These are phyloP conservation scores for Saccostrea glomerata DNA, from an alignment of 1,140 invertebrate species.

Conservation along the genomic window DNA sequence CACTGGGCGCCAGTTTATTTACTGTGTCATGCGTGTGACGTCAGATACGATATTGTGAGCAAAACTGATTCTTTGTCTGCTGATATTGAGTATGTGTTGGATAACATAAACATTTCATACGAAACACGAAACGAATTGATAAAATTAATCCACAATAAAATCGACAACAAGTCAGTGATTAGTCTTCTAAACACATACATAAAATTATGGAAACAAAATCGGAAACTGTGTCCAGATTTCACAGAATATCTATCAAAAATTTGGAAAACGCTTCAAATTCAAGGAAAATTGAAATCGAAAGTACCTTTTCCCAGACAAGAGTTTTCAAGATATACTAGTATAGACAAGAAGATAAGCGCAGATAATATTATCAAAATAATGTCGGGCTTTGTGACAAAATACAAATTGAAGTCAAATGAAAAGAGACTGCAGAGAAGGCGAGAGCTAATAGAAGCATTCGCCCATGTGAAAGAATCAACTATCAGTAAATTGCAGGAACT, in stretches of 20 bases:
- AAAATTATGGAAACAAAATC: not conserved
- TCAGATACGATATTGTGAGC: constrained; percentile 32
- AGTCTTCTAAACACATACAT: constrained; percentile 17
- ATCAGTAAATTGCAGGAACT: constrained; percentile 21
- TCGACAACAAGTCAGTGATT: constrained; percentile 27
- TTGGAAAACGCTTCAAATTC: not conserved
- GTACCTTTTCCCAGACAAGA: constrained; percentile 15
- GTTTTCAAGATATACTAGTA: not conserved
- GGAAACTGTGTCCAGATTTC: constrained; percentile 6
- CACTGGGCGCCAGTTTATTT: constrained; percentile 45
- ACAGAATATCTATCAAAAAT: constrained; percentile 1
- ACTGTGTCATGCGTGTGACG: constrained; percentile 42
- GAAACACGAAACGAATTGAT: not conserved
- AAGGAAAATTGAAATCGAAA: not conserved
- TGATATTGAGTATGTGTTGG: constrained; percentile 24
- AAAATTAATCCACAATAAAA: constrained; percentile 20
- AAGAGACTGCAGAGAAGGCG: not conserved
- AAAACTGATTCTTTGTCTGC: constrained; percentile 17
- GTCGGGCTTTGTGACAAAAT: not conserved
- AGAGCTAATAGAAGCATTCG: not conserved
- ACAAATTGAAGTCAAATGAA: not conserved
- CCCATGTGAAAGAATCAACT: not conserved
- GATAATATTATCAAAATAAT: not conserved
- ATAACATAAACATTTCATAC: not conserved
- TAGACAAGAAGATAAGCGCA: not conserved